phyloP scores from a whole-genome alignment of 1,140 invertebrate species.

The Thaumetopoea pityocampa region DNA sequence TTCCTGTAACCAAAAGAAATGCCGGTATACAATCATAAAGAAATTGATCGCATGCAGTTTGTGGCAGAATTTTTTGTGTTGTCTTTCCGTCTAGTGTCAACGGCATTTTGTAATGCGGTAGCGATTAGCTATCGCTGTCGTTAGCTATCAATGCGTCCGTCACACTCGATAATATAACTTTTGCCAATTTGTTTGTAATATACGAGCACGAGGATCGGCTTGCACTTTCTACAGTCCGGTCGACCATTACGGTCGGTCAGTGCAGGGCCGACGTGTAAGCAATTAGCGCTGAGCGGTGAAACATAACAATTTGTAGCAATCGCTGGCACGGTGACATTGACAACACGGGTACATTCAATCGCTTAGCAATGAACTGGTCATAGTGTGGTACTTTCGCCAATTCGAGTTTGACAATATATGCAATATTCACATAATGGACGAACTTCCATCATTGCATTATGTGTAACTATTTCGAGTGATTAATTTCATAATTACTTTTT shows the following conservation, averaged over 20 bases:
- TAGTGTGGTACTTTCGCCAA: neutral
- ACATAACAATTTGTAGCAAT: slow-evolving; percentile 41
- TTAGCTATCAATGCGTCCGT: slow-evolving; percentile 22
- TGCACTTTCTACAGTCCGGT: slow-evolving; percentile 41
- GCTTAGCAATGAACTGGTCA: slow-evolving; percentile 27
- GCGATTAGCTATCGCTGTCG: slow-evolving; percentile 48
- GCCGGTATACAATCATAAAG: slow-evolving; percentile 19
- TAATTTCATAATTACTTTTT: too few relatives aligned
- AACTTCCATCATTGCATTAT: too few relatives aligned
- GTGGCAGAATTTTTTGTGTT: slow-evolving; percentile 22
- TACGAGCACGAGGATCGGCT: slow-evolving; percentile 15
- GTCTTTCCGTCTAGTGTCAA: slow-evolving; percentile 58
- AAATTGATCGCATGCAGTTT: slow-evolving; percentile 41
- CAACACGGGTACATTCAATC: slow-evolving; percentile 27
- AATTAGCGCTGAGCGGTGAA: slow-evolving; percentile 38
- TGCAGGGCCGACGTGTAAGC: slow-evolving; percentile 23
- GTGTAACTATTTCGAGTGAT: too few relatives aligned
- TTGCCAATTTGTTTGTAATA: slow-evolving; percentile 15
- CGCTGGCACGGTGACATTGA: slow-evolving; percentile 35
- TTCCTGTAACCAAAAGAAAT: slow-evolving; percentile 70
- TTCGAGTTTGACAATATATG: neutral
- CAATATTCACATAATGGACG: too few relatives aligned
- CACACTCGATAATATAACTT: slow-evolving; percentile 34
- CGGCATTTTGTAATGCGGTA: slow-evolving; percentile 47
- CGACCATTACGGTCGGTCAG: slow-evolving; percentile 31